Conservation (phyloP, 2,797 vertebrate genomes). For the Dallia pectoralis region DNA sequence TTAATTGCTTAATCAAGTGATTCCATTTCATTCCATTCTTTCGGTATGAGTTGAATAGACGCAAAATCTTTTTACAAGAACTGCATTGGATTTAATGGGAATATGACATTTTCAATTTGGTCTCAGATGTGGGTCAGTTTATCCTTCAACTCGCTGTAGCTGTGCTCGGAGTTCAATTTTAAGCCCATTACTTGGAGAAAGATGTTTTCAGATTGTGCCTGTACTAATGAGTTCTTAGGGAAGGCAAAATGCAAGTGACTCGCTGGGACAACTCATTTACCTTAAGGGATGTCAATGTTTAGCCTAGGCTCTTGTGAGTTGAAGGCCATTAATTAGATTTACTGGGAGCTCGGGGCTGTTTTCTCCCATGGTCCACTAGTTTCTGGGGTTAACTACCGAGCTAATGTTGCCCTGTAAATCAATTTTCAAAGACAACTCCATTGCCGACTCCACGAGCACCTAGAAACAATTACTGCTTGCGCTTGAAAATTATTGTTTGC, state of each 20-base stretch:
- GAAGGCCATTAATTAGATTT: constrained; percentile 75
- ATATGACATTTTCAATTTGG: background rate
- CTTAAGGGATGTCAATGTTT: constrained; percentile 70
- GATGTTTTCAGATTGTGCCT: background rate
- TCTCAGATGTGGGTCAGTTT: constrained; percentile 7
- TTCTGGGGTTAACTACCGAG: constrained; percentile 77
- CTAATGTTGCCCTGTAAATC: constrained; percentile 80
- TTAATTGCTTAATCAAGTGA: background rate
- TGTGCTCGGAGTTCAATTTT: constrained; percentile 20
- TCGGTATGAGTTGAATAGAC: background rate
- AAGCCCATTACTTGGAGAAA: constrained; percentile 10
- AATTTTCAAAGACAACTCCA: constrained; percentile 32
- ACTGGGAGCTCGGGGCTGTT: constrained; percentile 72
- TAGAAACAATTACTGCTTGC: constrained; percentile 32
- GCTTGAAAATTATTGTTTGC: constrained; percentile 48
- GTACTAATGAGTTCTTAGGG: constrained; percentile 30
- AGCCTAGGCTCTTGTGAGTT: constrained; percentile 64
- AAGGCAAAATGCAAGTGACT: constrained; percentile 32
- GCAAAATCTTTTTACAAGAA: background rate
- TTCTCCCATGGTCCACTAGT: constrained; percentile 78
- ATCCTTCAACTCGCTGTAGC: constrained; percentile 3
- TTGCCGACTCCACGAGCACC: constrained; percentile 15
- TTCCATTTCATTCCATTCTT: background rate
- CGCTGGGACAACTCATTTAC: constrained; percentile 56
- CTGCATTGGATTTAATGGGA: constrained; percentile 1